phyloP scores from a whole-genome alignment of 2,797 vertebrate genomes.

The Moxostoma hubbsi region DNA sequence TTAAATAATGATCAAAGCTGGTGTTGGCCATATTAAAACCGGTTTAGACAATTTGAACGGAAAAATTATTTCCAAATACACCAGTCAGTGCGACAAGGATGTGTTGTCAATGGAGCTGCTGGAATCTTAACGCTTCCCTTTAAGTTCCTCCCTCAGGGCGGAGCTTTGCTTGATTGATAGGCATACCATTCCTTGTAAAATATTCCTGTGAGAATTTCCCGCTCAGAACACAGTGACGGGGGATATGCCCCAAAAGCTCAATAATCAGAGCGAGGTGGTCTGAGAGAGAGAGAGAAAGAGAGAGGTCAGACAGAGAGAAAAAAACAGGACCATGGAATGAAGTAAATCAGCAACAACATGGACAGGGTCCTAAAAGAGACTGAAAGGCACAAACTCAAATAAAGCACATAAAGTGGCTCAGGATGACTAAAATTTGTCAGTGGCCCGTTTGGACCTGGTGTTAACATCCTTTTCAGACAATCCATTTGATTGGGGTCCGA shows the following conservation, averaged over 20 bases:
- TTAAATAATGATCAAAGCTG: neutral
- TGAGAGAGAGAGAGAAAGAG: constrained; percentile 63
- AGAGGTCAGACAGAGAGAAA: constrained; percentile 37
- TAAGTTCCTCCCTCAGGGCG: constrained; percentile 53
- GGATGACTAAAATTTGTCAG: no score
- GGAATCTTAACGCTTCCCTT: constrained; percentile 4
- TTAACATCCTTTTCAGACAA: no score
- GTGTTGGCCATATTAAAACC: neutral
- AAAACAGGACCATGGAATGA: no score
- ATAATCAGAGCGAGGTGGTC: constrained; percentile 83
- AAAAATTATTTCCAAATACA: neutral
- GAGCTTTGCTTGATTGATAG: constrained; percentile 61
- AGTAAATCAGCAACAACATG: no score
- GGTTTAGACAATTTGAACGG: neutral
- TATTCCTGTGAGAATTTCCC: constrained; percentile 86
- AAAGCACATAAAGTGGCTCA: no score
- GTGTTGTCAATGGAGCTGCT: constrained; percentile 51
- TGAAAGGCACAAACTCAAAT: no score
- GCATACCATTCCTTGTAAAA: constrained; percentile 80
- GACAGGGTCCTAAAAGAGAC: neutral
- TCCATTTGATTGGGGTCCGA: no score
- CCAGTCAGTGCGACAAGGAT: neutral
- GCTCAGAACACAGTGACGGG: constrained; percentile 79
- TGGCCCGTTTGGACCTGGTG: no score
- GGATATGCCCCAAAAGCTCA: constrained; percentile 85